Evolutionary conservation across 2,113 vertebrate species (phyloP), one percentile per base, ranked within the genome.

Genomic region (Tyto alba): DNA sequence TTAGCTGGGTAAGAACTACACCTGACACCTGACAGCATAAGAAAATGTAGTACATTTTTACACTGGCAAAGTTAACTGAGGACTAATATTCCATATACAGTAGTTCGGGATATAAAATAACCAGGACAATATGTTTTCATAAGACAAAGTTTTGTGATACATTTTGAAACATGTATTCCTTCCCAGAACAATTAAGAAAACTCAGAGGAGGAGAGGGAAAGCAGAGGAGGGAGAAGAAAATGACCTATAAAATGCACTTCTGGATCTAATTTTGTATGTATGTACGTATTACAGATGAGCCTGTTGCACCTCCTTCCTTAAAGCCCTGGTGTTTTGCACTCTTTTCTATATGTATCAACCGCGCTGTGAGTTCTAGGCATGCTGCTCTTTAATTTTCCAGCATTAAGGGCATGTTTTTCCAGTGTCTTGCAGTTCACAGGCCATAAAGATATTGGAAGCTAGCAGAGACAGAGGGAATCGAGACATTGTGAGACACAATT

Each of bases 221-320:
- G 85, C 60, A 89, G 73, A 95, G 69, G 74, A 94, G 64, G 83
- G 83, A 89, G 73, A 84, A 76, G 84, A 80, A 26, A 29, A n/a
- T 91, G 93, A 91, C 94, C 91, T 89, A 95, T 87, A 96, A 97
- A 96, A 91, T 60, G 47, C 7, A 3, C 78, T 89, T 79, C 73
- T 7, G 1, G 57, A 60, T 94, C 91, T 95, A 89, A 96, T 96
- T 96, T 94, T 82, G 57, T 89, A 74, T 75, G 48, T 72, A 23
- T 45, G 66, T 52, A 87, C 1, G 29, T 68, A 85, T 87, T 75
- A 73, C 36, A 73, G 89, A 73, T 0, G 3, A 90, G 60, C 53
- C n/a, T 85, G 77, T 78, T 79, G 66, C 50, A 89, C 66, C 45
- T 89, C 56, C 66, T 89, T 36, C 48, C 6, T 5, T 74, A 91